A percentile compares a stretch with the other conserved stretches of the same genome.
These are phyloP conservation scores for Spermophilus dauricus DNA, from an alignment of 2,113 vertebrate genomes.

Conservation along the genomic window DNA sequence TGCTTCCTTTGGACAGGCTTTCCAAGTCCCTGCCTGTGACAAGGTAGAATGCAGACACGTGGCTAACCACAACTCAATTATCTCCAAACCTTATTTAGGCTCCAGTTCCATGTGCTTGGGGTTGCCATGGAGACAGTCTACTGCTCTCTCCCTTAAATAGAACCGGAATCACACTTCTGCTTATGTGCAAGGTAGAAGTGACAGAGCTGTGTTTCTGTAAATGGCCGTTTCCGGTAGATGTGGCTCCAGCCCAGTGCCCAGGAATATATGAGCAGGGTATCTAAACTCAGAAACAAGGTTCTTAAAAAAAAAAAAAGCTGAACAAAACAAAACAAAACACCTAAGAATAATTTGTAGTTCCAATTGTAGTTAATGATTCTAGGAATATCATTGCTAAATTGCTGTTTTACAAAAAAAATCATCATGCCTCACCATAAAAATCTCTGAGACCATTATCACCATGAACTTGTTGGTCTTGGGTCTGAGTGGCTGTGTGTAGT, in stretches of 20 bases:
- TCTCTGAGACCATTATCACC: background rate
- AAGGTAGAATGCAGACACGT: constrained; percentile 73
- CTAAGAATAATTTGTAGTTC: background rate
- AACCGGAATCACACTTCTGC: constrained; percentile 87
- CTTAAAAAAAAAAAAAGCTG: constrained; percentile 23
- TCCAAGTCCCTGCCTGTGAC: background rate
- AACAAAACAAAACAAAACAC: background rate
- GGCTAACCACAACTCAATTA: constrained; percentile 87
- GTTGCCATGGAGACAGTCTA: constrained; percentile 90
- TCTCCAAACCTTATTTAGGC: constrained; percentile 85
- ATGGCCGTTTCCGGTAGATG: constrained; percentile 84
- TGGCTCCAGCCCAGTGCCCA: constrained; percentile 71
- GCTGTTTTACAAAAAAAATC: background rate
- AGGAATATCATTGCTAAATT: background rate
- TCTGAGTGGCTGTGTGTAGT: background rate
- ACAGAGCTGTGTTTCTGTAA: constrained; percentile 87
- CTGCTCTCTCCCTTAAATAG: constrained; percentile 87
- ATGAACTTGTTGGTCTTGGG: background rate
- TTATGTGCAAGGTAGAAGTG: constrained; percentile 86
- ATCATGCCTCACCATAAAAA: background rate
- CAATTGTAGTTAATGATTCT: constrained; percentile 58
- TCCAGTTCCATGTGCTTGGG: constrained; percentile 87
- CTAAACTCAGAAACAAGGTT: background rate
- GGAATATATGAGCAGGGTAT: constrained; percentile 63
- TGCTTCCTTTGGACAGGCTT: background rate